These are phyloP conservation scores for Orthonevra nobilis DNA, from an alignment of 2,888 invertebrate genomes.

Conservation along the genomic window DNA sequence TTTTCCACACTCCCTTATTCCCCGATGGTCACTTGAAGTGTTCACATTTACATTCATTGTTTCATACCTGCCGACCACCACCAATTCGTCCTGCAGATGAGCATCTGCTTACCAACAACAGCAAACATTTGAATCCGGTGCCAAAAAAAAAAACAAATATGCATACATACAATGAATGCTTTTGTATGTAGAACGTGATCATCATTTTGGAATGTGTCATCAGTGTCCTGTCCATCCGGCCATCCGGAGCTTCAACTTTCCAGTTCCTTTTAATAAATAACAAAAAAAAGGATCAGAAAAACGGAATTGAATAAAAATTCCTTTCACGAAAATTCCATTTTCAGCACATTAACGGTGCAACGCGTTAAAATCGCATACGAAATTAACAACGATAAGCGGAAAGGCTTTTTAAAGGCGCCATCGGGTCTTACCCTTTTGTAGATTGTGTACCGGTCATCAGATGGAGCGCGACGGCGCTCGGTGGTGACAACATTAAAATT, in stretches of 20 bases:
- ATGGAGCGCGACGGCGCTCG: too few species aligned
- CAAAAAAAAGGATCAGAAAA: slow-evolving; percentile 11
- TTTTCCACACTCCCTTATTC: slow-evolving; percentile 32
- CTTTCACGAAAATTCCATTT: slow-evolving; percentile 65
- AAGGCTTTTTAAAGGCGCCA: slow-evolving; percentile 7
- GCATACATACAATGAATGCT: too few species aligned
- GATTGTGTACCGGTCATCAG: slow-evolving; percentile 8
- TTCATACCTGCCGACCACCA: too few species aligned
- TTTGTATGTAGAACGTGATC: too few species aligned
- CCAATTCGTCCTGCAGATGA: too few species aligned
- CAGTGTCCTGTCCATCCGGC: not conserved
- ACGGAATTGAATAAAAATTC: slow-evolving; percentile 61
- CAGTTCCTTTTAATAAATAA: slow-evolving; percentile 2
- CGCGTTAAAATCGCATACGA: slow-evolving; percentile 1
- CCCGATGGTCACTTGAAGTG: slow-evolving; percentile 46
- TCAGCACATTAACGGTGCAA: slow-evolving; percentile 58
- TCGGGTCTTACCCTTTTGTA: not conserved
- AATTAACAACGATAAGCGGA: slow-evolving; percentile 10
- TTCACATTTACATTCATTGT: slow-evolving; percentile 6
- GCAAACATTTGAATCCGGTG: slow-evolving; percentile 66
- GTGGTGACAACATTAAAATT: slow-evolving; percentile 61
- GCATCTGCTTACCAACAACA: slow-evolving; percentile 23
- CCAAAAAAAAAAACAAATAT: slow-evolving; percentile 37
- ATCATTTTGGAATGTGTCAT: slow-evolving; percentile 44
- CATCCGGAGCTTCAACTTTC: not conserved